Evolutionary conservation across 1,140 invertebrate genomes (phyloP).

Genomic region (Mamestra configurata): DNA sequence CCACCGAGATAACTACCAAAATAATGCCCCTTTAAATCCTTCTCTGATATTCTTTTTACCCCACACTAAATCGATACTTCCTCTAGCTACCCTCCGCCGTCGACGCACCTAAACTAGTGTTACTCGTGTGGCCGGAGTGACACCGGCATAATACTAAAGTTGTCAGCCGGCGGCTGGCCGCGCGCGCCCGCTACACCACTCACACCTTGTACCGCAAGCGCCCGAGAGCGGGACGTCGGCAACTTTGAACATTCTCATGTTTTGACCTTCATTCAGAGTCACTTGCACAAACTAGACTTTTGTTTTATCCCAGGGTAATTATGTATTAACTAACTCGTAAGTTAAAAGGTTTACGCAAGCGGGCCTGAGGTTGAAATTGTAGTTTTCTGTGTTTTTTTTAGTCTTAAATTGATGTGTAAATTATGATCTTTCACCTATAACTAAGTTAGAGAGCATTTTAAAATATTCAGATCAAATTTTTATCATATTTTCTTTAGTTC

Average conservation of each 20-base stretch:
- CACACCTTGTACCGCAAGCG: too few relatives aligned
- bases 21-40: not conserved
- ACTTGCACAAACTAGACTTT: too few relatives aligned
- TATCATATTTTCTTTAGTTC: not conserved
- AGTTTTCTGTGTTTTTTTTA: not conserved
- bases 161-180: slow-evolving; percentile 28
- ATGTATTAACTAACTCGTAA: too few relatives aligned
- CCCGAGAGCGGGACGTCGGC: not conserved
- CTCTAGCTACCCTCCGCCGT: not conserved
- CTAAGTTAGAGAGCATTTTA: slow-evolving; percentile 36
- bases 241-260: not conserved
- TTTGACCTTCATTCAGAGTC: not conserved
- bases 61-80: not conserved
- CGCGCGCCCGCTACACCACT: too few relatives aligned
- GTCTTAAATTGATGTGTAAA: not conserved
- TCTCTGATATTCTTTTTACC: not conserved
- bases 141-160: slow-evolving; percentile 29
- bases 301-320: too few relatives aligned
- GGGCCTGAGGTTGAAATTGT: too few relatives aligned
- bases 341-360: too few relatives aligned
- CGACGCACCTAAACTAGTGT: slow-evolving; percentile 36
- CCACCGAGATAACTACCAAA: too few relatives aligned
- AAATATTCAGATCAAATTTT: not conserved
- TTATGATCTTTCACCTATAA: not conserved
- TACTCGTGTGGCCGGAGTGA: slow-evolving; percentile 26